Percentiles rank a stretch among this genome's conserved stretches.
These are phyloP conservation scores for Zeugodacus cucurbitae DNA, from an alignment of 1,140 invertebrate species.

Conservation along the genomic window DNA sequence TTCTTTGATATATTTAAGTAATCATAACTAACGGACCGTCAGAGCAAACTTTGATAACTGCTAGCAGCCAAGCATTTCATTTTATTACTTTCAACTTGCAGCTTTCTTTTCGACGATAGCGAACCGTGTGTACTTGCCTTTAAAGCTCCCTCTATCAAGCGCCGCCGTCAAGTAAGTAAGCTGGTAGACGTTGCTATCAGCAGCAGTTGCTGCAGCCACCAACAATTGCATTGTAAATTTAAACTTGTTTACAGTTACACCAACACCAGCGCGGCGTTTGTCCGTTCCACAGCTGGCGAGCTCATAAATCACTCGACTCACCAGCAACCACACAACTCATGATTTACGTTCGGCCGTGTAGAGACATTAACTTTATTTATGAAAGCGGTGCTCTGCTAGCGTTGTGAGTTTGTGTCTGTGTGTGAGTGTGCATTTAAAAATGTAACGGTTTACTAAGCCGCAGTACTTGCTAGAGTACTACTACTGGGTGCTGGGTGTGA, in stretches of 20 bases:
- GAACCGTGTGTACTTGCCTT: neutral
- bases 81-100: neutral
- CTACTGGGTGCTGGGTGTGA: neutral
- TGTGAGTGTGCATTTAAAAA: neutral
- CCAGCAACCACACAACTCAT: neutral
- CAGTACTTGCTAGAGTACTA: neutral
- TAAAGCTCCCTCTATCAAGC: too few species aligned
- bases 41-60: too few species aligned
- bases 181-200: neutral
- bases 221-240: neutral
- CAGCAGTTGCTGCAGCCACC: neutral
- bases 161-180: neutral
- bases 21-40: too few species aligned
- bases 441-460: neutral
- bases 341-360: neutral
- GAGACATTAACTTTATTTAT: constrained; percentile 16
- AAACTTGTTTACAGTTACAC: neutral
- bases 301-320: neutral
- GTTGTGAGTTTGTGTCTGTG: neutral
- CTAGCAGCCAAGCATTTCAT: too few species aligned
- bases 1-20: too few species aligned
- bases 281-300: neutral
- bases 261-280: neutral
- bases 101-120: neutral
- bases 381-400: neutral